Base-by-base conservation (phyloP, 2,797 vertebrate genomes). In the Petrocephalus schoutedeni region DNA sequence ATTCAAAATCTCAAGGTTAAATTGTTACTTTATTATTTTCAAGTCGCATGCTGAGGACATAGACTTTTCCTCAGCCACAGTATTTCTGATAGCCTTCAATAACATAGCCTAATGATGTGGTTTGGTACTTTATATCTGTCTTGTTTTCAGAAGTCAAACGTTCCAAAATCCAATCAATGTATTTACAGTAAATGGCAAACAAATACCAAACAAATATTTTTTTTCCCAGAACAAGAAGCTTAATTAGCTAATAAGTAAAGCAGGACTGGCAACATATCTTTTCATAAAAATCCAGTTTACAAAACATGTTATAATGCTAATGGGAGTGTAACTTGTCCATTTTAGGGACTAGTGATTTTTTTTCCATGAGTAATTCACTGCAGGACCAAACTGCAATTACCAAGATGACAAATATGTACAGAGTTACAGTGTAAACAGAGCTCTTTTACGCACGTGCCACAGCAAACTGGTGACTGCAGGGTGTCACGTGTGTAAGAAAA, bases 321-420 rank as follows among this genome's bases (percentile, higher is more conserved):
- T 85, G 12, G 32, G 21, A 45, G 28, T 45, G 14, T 49, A 41
- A 45, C 36, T 49, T 45, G 19, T 16, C 71, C 71, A 77, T 77
- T 45, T 77, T 49, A 77, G 16, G 19, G 71, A 77, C 71, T 77
- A 45, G 12, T 77, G 71, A n/a, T 77, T 77, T 77, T 74, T 83
- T 82, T 82, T 10, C 10, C 49, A 53, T 56, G 53, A 85, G 80
- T 83, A 53, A 51, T 51, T 54, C 80, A 23, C 82, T 32, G 82
- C 82, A 85, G 82, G 82, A 84, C 82, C 54, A 49, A 85, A 85
- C 49, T 28, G 49, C 49, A 85, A 85, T 85, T 54, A 56, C 82
- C 51, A 28, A 85, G 49, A 85, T 54, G 53, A 56, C 56, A 85
- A 85, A 85, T 85, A 57, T 85, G 82, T 57, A 51, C 77, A 23